phyloP scores from a whole-genome alignment of 2,888 invertebrate genomes.

The Sclerodermus sp. region DNA sequence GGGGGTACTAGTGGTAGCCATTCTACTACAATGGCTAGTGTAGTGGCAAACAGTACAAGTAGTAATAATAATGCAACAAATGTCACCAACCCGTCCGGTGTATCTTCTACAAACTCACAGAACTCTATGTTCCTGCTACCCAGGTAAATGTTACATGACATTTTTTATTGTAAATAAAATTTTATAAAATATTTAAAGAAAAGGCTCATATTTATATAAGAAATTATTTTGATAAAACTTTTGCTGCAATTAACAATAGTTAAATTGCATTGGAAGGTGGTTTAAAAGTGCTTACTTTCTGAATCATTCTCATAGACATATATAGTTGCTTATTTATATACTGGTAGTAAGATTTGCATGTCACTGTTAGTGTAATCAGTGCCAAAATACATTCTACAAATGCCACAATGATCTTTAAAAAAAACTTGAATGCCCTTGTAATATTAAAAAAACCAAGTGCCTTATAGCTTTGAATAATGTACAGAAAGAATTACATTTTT shows the following conservation, averaged over 20 bases:
- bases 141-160: constrained; percentile 42
- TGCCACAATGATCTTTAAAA: not conserved
- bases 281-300: constrained; percentile 2
- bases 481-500: not conserved
- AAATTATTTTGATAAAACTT: no score
- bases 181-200: no score
- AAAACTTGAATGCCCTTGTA: no score
- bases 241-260: no score
- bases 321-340: not conserved
- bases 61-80: constrained; percentile 52
- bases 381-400: constrained; percentile 29
- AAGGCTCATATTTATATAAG: no score
- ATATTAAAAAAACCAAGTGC: no score
- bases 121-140: constrained; percentile 54
- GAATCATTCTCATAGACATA: constrained; percentile 9
- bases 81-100: constrained; percentile 48
- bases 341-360: constrained; percentile 23
- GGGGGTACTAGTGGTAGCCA: constrained; percentile 54
- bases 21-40: constrained; percentile 51
- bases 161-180: not conserved
- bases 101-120: constrained; percentile 49
- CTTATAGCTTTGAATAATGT: no score
- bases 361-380: constrained; percentile 29
- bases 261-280: not conserved
- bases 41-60: constrained; percentile 49